A percentile compares a stretch with the other conserved stretches of the same genome.
phyloP scores from a whole-genome alignment of 2,797 vertebrate genomes.

The Petrocephalus schoutedeni region DNA sequence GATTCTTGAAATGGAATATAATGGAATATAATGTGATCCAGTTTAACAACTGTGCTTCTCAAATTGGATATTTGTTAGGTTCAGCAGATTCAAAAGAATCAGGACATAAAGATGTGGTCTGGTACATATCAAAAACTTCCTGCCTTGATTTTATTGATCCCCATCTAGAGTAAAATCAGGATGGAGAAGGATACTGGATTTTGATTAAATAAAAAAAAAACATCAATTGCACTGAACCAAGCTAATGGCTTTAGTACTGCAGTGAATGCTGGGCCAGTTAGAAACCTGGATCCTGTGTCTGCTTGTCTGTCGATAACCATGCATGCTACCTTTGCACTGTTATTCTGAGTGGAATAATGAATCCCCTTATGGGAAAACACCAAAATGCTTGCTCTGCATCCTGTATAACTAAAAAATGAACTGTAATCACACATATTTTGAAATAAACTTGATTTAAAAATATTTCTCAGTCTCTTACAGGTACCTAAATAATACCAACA shows the following conservation, averaged over 20 bases:
- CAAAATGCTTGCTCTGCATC: conserved; percentile 51
- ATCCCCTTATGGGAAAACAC: conserved; percentile 38
- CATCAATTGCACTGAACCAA: background rate
- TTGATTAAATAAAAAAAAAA: background rate
- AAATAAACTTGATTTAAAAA: conserved; percentile 49
- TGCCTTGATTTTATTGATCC: background rate
- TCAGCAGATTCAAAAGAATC: background rate
- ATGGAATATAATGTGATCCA: background rate
- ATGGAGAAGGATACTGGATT: background rate
- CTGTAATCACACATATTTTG: conserved; percentile 51
- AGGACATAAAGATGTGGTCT: background rate
- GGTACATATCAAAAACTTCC: background rate
- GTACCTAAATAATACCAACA: background rate
- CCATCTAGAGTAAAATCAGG: background rate
- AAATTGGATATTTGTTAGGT: background rate
- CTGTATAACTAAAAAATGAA: conserved; percentile 37
- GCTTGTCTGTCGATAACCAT: conserved; percentile 39
- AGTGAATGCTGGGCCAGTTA: conserved; percentile 8
- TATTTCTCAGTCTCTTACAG: background rate
- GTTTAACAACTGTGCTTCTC: background rate
- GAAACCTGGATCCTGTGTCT: conserved; percentile 12
- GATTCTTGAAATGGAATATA: background rate
- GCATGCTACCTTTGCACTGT: conserved; percentile 44
- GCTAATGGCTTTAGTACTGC: conserved; percentile 2
- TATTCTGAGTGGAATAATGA: conserved; percentile 21